A percentile compares a stretch with the other conserved stretches of the same genome.
phyloP scores from a whole-genome alignment of 2,113 vertebrate genomes.

The Chaenocephalus aceratus region DNA sequence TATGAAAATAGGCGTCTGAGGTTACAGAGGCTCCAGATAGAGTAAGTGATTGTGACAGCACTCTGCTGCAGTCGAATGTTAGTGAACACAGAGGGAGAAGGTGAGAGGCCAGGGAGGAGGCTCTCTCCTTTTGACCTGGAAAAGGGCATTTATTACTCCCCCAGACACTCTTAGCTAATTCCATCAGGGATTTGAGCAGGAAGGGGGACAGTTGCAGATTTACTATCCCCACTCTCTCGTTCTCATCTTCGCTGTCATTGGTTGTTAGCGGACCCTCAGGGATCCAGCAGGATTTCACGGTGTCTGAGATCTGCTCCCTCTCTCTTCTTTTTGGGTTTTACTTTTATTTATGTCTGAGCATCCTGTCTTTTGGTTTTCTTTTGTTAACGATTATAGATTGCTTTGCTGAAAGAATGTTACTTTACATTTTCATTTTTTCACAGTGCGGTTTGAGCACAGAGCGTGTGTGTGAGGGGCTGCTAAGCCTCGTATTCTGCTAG shows the following conservation, averaged over 20 bases:
- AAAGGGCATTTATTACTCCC: constrained; percentile 53
- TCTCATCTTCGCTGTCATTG: constrained; percentile 43
- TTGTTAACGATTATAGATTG: not conserved
- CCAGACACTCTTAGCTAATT: constrained; percentile 60
- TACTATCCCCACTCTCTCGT: constrained; percentile 33
- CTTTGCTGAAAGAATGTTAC: not conserved
- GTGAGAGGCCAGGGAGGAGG: constrained; percentile 13
- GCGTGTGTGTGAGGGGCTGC: not conserved
- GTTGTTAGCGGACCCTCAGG: constrained; percentile 31
- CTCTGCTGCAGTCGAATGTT: constrained; percentile 10
- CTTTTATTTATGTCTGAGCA: constrained; percentile 38
- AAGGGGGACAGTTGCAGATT: constrained; percentile 50
- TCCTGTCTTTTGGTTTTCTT: constrained; percentile 23
- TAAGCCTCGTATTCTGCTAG: constrained; percentile 22
- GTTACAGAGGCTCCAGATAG: not conserved
- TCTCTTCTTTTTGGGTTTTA: constrained; percentile 16
- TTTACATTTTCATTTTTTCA: not conserved
- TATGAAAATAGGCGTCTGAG: not conserved
- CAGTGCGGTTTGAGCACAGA: not conserved
- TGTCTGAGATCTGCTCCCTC: constrained; percentile 40
- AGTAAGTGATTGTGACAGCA: constrained; percentile 7
- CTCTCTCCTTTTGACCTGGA: constrained; percentile 41
- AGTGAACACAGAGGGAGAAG: constrained; percentile 21
- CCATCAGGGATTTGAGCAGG: constrained; percentile 54
- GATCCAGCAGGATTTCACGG: constrained; percentile 39